Conservation (phyloP, 2,797 vertebrate genomes). For the Scyliorhinus canicula region DNA sequence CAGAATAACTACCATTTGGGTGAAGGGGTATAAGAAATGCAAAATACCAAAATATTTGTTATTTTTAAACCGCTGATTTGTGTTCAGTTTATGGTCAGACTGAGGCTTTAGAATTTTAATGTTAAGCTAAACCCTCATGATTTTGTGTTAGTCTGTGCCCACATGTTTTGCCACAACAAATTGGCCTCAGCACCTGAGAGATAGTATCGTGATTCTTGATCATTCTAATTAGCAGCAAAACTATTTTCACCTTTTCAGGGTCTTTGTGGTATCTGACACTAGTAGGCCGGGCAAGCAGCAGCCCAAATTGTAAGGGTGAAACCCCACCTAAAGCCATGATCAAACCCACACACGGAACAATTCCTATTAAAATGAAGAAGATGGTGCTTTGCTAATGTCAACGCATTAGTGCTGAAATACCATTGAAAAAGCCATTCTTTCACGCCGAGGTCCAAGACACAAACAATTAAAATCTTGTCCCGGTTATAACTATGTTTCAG, state of each 20-base stretch:
- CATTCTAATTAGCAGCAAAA: background rate
- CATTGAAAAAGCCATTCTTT: background rate
- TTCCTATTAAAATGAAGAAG: background rate
- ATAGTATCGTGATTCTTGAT: background rate
- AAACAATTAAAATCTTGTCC: background rate
- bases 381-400: background rate
- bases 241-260: background rate
- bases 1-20: background rate
- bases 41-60: background rate
- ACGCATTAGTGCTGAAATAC: background rate
- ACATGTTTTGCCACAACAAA: background rate
- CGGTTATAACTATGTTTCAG: background rate
- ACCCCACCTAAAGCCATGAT: background rate
- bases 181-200: background rate
- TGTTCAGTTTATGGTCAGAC: background rate
- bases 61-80: background rate
- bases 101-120: background rate
- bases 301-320: background rate
- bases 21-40: background rate
- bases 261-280: background rate
- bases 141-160: background rate
- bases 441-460: background rate
- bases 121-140: background rate
- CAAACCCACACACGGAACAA: background rate
- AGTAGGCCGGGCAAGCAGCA: background rate